Evolutionary conservation across 2,113 vertebrate species (phyloP), one percentile per base, ranked within the genome.

Genomic region (Xiphophorus hellerii): DNA sequence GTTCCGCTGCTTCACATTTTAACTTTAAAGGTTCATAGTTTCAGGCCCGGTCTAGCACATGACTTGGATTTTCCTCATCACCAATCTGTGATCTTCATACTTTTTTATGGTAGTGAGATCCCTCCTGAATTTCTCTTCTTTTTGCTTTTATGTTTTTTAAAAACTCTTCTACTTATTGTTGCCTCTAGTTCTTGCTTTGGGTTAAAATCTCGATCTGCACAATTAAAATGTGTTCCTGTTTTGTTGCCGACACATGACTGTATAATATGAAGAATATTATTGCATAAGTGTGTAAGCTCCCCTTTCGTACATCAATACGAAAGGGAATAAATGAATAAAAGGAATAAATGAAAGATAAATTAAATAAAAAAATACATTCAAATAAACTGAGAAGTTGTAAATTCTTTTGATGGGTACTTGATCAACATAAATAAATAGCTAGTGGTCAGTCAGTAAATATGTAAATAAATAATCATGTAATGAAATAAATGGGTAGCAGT

Each of bases 21-120:
- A 2, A 48, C 69, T 74, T 6, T 33, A 74, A n/a, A 22, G 72
- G 51, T 81, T 73, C 71, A 8, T 71, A 11, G 31, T 84, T 20
- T 39, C 5, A 22, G 7, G 48, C 48, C 27, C 30, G 67, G 70
- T 71, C 35, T 4, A 72, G 48, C 42, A 71, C 69, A 8, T 77
- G 20, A 33, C 35, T 54, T 29, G 33, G 37, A 65, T 78, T 68
- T 71, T 81, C 2, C 35, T 51, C 35, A 27, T 3, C 33, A 48
- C 10, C 27, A 37, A 31, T 31, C 22, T 5, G 7, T 14, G 28
- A 65, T 74, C 37, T 31, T 37, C 9, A 1, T 20, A 6, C 28
- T 27, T 66, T 76, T 39, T 58, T 35, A 58, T n/a, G 31, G 7
- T 37, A 14, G 35, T n/a, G 63, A 62, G 1, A n/a, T 42, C 58